These are phyloP conservation scores for Stomorhina lunata DNA, from an alignment of 2,888 invertebrate species.

Conservation along the genomic window DNA sequence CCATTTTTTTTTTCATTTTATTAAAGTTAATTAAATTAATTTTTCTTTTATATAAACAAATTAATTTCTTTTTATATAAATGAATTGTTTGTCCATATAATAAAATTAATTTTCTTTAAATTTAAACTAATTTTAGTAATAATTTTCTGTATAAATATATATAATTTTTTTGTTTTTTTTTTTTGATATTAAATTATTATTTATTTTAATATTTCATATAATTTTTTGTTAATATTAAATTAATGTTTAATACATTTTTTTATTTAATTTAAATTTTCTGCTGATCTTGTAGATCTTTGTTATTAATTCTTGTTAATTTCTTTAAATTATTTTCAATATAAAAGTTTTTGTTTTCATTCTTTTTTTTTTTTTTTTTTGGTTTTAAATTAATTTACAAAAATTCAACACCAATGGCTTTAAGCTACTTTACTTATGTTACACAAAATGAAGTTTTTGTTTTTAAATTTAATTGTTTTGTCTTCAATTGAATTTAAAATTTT, in stretches of 20 bases:
- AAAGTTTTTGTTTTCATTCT: constrained; percentile 30
- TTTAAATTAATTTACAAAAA: constrained; percentile 49
- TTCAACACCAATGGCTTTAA: constrained; percentile 66
- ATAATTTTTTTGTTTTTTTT: constrained; percentile 37
- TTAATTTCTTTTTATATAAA: no score
- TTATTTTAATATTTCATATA: background rate
- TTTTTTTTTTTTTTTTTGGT: constrained; percentile 19
- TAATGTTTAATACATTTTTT: constrained; percentile 44
- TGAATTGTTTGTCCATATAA: no score
- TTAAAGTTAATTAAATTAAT: no score
- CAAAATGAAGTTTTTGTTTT: constrained; percentile 37
- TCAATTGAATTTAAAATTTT: constrained; percentile 53
- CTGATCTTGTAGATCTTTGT: constrained; percentile 62
- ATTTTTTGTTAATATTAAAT: constrained; percentile 25
- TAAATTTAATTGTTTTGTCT: constrained; percentile 21
- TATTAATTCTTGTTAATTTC: constrained; percentile 53
- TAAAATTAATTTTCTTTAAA: no score
- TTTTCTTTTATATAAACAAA: no score
- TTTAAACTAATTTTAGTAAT: constrained; percentile 26
- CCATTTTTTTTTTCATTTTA: background rate
- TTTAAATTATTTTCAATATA: constrained; percentile 52
- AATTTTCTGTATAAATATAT: constrained; percentile 55
- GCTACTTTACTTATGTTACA: constrained; percentile 65
- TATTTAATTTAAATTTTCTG: constrained; percentile 26
- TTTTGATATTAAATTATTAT: constrained; percentile 1